Evolutionary conservation across 1,140 invertebrate species (phyloP), one percentile per base, ranked within the genome.

Genomic region (Tachypleus tridentatus): DNA sequence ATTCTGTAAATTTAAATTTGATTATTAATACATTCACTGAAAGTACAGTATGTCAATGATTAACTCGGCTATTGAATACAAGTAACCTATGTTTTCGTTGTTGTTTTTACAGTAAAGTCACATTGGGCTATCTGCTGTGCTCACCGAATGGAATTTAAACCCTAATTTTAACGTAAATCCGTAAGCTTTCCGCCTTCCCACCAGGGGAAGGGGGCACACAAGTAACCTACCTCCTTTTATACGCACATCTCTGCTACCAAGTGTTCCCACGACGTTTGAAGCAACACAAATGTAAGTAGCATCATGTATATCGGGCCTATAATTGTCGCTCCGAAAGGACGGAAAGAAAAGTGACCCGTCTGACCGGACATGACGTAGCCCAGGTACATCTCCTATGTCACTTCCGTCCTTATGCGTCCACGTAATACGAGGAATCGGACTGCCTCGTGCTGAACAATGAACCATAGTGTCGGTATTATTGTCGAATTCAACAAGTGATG

Each of bases 401-500:
- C 76, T 82, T 70, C 82, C 83, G 73, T 87, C 86, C 3, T 59
- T 50, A 4, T 58, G 60, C 4, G 64, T 66, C 71, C 93, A 97
- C 69, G 93, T 91, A 69, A 97, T 88, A 75, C 91, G 87, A 54
- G 93, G 91, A 70, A 88, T 83, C 5, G 93, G 93, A 70, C 87
- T 87, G 70, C 93, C 93, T 75, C 87, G 84, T 0, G 92, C 90
- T 70, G 89, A 87, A 77, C 94, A 97, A 77, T 93, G 89, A 58
- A 97, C 88, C 68, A 88, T 85, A 64, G 91, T 87, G 71, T 92
- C 93, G 48, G 91, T 93, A 58, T 90, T 93, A 77, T 97, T 97
- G 66, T 90, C 92, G 78, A 97, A 96, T 75, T 93, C 89, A 58
- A 96, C 84, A 70, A 88, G 84, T 76, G 89, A 91, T 67, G 88